Evolutionary conservation across 2,888 invertebrate genomes (phyloP).

Genomic region (Salticus scenicus): DNA sequence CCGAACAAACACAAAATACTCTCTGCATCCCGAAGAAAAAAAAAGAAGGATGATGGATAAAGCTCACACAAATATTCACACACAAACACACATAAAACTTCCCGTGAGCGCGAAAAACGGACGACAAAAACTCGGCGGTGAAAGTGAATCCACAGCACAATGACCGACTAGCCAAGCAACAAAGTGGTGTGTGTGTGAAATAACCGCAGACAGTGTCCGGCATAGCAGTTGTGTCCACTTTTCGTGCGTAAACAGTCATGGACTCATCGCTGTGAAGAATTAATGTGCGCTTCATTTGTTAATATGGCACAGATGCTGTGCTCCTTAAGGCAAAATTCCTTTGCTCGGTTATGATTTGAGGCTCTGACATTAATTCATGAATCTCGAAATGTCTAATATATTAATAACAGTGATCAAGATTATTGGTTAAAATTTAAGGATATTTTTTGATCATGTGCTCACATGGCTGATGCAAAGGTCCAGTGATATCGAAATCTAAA

Average conservation of each 20-base stretch:
- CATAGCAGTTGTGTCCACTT: slow-evolving; percentile 7
- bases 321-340: no score
- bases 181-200: slow-evolving; percentile 33
- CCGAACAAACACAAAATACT: neutral
- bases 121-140: slow-evolving; percentile 34
- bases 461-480: no score
- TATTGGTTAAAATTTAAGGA: no score
- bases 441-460: no score
- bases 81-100: slow-evolving; percentile 39
- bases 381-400: no score
- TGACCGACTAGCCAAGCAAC: slow-evolving; percentile 59
- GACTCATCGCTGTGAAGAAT: neutral
- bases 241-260: neutral
- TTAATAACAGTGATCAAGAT: no score
- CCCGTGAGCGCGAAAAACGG: slow-evolving; percentile 34
- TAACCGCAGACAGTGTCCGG: slow-evolving; percentile 3
- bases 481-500: no score
- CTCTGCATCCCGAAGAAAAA: neutral
- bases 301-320: no score
- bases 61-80: slow-evolving; percentile 9
- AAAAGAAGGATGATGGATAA: slow-evolving; percentile 26
- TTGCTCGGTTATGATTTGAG: no score
- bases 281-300: no score
- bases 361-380: no score
- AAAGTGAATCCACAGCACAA: slow-evolving; percentile 65